Percentiles rank a stretch among this genome's conserved stretches.
Evolutionary conservation across 2,888 invertebrate species (phyloP).

Genomic region (Lycia hirtaria): DNA sequence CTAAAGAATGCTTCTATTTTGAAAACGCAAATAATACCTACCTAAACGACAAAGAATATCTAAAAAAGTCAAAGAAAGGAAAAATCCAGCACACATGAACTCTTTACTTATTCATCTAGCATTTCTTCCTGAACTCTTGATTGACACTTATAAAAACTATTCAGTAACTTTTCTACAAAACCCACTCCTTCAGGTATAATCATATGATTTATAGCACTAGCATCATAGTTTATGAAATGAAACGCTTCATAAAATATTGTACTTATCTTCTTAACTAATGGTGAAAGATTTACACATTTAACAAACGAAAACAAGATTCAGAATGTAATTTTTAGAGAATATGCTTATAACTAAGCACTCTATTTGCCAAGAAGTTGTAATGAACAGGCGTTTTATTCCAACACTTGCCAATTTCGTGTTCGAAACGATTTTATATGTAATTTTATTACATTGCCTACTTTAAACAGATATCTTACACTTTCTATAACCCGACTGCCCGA

Average conservation of each 20-base stretch:
- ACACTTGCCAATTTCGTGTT: neutral
- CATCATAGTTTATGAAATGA: neutral
- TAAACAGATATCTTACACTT: too few species aligned
- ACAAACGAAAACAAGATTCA: conserved; percentile 28
- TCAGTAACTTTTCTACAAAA: too few species aligned
- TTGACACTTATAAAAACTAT: too few species aligned
- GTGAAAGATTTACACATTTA: conserved; percentile 13
- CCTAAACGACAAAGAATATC: too few species aligned
- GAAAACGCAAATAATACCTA: too few species aligned
- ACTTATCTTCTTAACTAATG: neutral
- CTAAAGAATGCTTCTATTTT: too few species aligned
- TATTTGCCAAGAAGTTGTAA: conserved; percentile 20
- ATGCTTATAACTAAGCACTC: neutral
- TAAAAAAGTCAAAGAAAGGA: too few species aligned
- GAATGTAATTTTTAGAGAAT: conserved; percentile 5
- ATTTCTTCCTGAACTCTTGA: too few species aligned
- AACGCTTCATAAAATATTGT: neutral
- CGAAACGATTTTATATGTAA: neutral
- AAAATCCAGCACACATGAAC: too few species aligned
- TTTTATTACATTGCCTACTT: conserved; percentile 1
- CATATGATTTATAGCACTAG: neutral
- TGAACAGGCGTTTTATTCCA: neutral
- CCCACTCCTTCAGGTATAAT: neutral
- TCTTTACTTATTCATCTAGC: too few species aligned
- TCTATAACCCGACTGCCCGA: too few species aligned